Evolutionary conservation across 2,888 invertebrate species (phyloP).

Genomic region (Agrochola macilenta): DNA sequence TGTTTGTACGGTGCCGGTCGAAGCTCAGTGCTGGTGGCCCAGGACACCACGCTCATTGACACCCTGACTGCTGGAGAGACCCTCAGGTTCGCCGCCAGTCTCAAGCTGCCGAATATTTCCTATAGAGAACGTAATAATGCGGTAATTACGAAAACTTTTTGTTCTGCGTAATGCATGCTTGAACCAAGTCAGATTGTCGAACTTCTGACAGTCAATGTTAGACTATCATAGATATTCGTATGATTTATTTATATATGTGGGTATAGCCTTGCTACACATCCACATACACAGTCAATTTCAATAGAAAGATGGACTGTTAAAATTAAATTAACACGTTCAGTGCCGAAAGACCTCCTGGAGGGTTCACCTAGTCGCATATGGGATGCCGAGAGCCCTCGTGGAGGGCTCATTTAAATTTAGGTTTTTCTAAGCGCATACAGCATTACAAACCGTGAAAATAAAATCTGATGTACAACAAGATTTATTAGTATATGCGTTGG

Average conservation of each 20-base stretch:
- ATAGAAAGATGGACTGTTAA: too few relatives aligned
- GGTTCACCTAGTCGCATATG: too few relatives aligned
- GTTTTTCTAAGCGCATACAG: too few relatives aligned
- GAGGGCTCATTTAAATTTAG: too few relatives aligned
- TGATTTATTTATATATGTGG: too few relatives aligned
- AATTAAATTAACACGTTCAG: neutral
- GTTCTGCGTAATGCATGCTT: neutral
- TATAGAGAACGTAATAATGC: conserved; percentile 75
- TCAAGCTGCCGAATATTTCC: conserved; percentile 92
- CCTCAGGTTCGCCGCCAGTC: conserved; percentile 95
- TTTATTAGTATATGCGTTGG: too few relatives aligned
- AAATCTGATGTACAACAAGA: too few relatives aligned
- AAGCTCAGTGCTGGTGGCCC: conserved; percentile 94
- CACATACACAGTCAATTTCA: too few relatives aligned
- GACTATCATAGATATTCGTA: neutral
- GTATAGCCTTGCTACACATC: too few relatives aligned
- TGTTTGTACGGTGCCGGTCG: conserved; percentile 93
- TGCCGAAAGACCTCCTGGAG: too few relatives aligned
- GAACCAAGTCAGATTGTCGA: neutral
- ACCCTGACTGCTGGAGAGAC: conserved; percentile 96
- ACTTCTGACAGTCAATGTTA: neutral
- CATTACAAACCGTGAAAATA: too few relatives aligned
- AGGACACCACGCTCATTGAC: conserved; percentile 95
- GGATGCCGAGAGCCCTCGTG: too few relatives aligned
- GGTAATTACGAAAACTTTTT: conserved; percentile 67